A percentile compares a stretch with the other conserved stretches of the same genome.
These are phyloP conservation scores for Isurus oxyrinchus DNA, from an alignment of 2,113 vertebrate genomes.

Conservation along the genomic window DNA sequence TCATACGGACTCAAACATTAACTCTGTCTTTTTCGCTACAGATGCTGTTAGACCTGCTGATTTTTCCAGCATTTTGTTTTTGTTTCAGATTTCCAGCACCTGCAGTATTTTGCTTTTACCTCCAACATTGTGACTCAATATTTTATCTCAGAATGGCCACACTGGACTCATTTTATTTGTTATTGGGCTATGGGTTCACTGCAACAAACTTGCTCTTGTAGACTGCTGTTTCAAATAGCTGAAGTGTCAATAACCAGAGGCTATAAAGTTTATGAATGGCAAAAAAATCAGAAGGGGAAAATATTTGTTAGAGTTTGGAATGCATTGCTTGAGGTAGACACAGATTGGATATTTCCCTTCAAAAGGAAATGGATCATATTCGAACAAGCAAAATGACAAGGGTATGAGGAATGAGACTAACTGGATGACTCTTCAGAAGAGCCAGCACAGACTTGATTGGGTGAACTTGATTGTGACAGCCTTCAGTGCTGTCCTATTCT, in stretches of 20 bases:
- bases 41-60: no score
- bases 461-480: no score
- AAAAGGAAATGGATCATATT: background rate
- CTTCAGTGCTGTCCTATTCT: background rate
- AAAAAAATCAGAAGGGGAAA: background rate
- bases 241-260: background rate
- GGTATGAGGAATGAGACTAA: background rate
- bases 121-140: no score
- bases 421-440: background rate
- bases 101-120: no score
- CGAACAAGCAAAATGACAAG: background rate
- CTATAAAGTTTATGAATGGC: background rate
- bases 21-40: no score
- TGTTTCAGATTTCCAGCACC: no score
- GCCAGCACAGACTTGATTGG: background rate
- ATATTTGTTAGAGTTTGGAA: background rate
- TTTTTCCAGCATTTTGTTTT: no score
- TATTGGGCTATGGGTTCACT: no score
- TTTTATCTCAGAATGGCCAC: no score
- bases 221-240: background rate
- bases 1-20: no score
- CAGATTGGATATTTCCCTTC: background rate
- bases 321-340: background rate
- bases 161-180: no score
- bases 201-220: background rate